Conservation (phyloP, 1,140 invertebrate genomes). For the Drosophila nasuta region DNA sequence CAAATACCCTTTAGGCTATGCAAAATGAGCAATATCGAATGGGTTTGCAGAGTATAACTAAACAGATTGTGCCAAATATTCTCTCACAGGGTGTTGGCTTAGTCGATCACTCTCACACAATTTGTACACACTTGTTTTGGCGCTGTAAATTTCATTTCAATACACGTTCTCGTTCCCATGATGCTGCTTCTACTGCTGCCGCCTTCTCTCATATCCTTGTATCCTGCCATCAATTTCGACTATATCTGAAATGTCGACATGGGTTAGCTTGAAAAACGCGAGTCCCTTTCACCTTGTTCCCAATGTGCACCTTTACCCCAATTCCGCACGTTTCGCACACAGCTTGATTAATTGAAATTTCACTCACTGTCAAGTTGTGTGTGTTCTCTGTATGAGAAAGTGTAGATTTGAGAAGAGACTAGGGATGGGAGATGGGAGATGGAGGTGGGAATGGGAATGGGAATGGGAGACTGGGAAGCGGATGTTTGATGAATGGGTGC, state of each 20-base stretch:
- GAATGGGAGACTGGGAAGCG: neutral
- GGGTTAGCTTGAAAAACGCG: conserved; percentile 18
- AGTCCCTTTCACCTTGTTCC: conserved; percentile 34
- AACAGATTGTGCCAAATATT: neutral
- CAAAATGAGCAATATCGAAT: neutral
- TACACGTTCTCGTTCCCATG: conserved; percentile 7
- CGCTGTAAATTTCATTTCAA: conserved; percentile 43
- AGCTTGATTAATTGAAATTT: conserved; percentile 82
- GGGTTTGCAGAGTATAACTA: too few relatives aligned
- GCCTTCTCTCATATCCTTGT: conserved; percentile 13
- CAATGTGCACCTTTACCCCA: conserved; percentile 31
- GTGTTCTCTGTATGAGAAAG: conserved; percentile 15
- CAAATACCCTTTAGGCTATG: conserved; percentile 4
- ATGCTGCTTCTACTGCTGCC: neutral
- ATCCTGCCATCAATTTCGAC: conserved; percentile 43
- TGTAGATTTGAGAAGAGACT: neutral
- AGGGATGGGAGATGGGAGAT: neutral
- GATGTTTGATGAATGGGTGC: conserved; percentile 18
- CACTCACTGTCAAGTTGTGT: conserved; percentile 73
- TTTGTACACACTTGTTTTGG: conserved; percentile 3
- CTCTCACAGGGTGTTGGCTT: conserved; percentile 3
- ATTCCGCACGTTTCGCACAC: conserved; percentile 26
- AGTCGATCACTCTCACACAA: neutral
- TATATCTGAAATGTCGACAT: conserved; percentile 40
- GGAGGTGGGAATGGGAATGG: neutral